phyloP scores from a whole-genome alignment of 2,113 vertebrate species.

The Epinephelus moara region DNA sequence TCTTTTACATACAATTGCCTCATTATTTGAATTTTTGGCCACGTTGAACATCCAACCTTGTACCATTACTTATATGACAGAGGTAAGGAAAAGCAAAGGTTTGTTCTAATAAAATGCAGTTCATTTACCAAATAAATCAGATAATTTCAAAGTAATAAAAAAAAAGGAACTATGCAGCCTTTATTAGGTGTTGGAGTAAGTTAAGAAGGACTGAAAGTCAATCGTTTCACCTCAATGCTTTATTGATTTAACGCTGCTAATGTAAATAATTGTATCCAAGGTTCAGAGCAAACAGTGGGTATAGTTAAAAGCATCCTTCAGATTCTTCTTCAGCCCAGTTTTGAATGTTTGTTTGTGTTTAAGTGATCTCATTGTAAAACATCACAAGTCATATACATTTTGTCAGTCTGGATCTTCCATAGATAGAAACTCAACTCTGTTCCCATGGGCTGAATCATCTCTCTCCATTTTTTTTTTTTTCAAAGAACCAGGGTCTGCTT shows the following conservation, averaged over 20 bases:
- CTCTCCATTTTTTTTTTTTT: background rate
- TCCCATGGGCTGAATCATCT: slow-evolving; percentile 16
- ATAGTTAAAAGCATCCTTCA: background rate
- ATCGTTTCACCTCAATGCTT: background rate
- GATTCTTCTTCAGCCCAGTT: background rate
- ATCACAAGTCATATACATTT: slow-evolving; percentile 4
- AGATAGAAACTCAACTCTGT: background rate
- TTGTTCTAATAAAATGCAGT: background rate
- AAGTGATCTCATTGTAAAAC: background rate
- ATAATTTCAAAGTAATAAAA: background rate
- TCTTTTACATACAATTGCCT: no score
- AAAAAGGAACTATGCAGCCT: background rate
- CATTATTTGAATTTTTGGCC: no score
- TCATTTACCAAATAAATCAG: background rate
- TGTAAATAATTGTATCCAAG: background rate
- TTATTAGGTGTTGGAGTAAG: background rate
- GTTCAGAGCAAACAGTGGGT: background rate
- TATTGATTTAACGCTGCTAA: background rate
- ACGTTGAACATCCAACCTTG: no score
- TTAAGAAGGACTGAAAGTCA: background rate
- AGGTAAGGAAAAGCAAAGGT: no score
- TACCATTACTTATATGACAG: no score
- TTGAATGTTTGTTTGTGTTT: slow-evolving; percentile 13
- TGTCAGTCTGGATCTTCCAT: background rate
- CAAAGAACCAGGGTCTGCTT: slow-evolving; percentile 28